Evolutionary conservation across 2,888 invertebrate species (phyloP).

Genomic region (Pammene fasciana): DNA sequence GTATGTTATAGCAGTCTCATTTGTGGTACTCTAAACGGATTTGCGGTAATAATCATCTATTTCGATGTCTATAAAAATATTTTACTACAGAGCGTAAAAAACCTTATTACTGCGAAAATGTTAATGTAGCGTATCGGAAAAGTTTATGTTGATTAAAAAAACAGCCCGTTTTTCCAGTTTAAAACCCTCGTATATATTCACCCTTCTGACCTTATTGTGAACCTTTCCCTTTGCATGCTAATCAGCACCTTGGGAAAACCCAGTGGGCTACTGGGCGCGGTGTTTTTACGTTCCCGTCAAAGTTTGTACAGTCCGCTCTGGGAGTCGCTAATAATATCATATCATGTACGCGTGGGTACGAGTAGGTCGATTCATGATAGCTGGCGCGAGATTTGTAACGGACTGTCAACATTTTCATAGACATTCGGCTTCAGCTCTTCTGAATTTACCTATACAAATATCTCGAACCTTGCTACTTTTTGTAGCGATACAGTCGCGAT

Average conservation of each 20-base stretch:
- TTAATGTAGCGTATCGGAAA: neutral
- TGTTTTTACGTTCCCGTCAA: slow-evolving; percentile 16
- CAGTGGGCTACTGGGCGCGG: neutral
- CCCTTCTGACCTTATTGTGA: slow-evolving; percentile 25
- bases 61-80: too few relatives aligned
- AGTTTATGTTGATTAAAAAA: slow-evolving; percentile 3
- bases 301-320: slow-evolving; percentile 10
- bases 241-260: slow-evolving; percentile 28
- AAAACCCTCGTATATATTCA: slow-evolving; percentile 27
- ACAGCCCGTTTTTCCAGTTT: slow-evolving; percentile 9
- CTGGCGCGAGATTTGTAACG: too few relatives aligned
- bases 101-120: slow-evolving; percentile 9
- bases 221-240: slow-evolving; percentile 19
- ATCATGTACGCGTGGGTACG: too few relatives aligned
- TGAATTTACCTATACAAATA: too few relatives aligned
- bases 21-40: too few relatives aligned
- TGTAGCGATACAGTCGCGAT: too few relatives aligned
- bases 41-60: too few relatives aligned
- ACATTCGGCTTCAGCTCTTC: too few relatives aligned
- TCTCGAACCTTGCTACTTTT: too few relatives aligned
- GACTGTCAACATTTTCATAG: too few relatives aligned
- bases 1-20: neutral
- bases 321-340: too few relatives aligned
- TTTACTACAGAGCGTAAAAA: neutral
- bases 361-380: too few relatives aligned